phyloP scores from a whole-genome alignment of 64 coral and sea anemone genomes.

The Montipora cactus region DNA sequence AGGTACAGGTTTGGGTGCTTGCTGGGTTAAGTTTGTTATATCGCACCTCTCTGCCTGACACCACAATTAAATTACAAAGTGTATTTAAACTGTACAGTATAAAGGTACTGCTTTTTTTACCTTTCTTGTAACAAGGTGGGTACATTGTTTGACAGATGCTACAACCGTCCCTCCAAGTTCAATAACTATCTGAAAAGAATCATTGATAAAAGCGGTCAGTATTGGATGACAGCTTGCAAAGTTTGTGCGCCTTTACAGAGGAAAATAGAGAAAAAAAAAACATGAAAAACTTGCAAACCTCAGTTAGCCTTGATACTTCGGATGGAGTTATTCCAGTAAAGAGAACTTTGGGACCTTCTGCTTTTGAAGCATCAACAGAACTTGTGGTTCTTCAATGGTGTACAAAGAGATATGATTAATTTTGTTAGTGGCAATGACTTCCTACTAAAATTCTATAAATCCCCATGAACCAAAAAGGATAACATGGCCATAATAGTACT shows the following conservation, averaged over 20 bases:
- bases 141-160: slow-evolving; percentile 54
- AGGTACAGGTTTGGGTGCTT: too few relatives aligned
- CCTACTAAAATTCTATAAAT: too few relatives aligned
- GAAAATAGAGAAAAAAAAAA: neutral
- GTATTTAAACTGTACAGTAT: too few relatives aligned
- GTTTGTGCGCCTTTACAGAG: neutral
- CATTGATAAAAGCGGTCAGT: too few relatives aligned
- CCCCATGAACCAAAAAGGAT: too few relatives aligned
- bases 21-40: too few relatives aligned
- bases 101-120: neutral
- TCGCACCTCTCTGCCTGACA: too few relatives aligned
- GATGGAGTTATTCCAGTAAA: slow-evolving; percentile 53
- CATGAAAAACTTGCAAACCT: neutral
- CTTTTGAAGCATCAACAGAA: neutral
- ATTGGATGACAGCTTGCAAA: too few relatives aligned
- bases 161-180: slow-evolving; percentile 63
- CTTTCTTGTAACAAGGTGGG: slow-evolving; percentile 78
- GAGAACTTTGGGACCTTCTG: slow-evolving; percentile 29
- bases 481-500: too few relatives aligned
- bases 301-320: slow-evolving; percentile 37
- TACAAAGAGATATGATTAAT: neutral
- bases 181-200: slow-evolving; percentile 41
- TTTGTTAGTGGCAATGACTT: too few relatives aligned
- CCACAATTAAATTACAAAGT: too few relatives aligned
- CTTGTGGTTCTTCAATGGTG: slow-evolving; percentile 11